Conservation (phyloP, 2,888 invertebrate species). For the Scaeva pyrastri region DNA sequence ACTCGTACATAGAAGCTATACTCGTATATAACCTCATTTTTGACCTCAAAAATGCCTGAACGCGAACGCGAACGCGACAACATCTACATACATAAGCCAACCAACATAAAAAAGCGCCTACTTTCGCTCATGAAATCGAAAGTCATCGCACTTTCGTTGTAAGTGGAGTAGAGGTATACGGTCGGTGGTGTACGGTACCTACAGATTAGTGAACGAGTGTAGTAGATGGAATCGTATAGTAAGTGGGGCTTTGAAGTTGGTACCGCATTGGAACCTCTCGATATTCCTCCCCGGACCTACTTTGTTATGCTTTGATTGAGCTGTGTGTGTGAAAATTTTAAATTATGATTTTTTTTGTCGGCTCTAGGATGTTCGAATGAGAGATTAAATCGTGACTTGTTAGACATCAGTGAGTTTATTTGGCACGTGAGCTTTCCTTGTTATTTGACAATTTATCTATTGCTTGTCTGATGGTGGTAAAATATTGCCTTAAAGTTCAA, state of each 20-base stretch:
- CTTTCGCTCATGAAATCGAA: slow-evolving; percentile 83
- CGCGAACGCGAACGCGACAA: slow-evolving; percentile 4
- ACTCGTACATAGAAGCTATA: not conserved
- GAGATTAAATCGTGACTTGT: slow-evolving; percentile 35
- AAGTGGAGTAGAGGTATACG: slow-evolving; percentile 76
- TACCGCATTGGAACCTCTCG: slow-evolving; percentile 65
- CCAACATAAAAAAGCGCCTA: slow-evolving; percentile 75
- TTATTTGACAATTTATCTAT: not conserved
- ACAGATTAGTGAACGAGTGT: too few relatives aligned
- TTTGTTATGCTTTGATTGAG: slow-evolving; percentile 19
- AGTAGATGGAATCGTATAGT: slow-evolving; percentile 49
- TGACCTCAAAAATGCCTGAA: slow-evolving; percentile 71
- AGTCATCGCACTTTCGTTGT: slow-evolving; percentile 81
- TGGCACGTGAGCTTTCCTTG: slow-evolving; percentile 11
- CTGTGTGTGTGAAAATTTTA: not conserved
- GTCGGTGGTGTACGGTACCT: not conserved
- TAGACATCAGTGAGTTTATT: not conserved
- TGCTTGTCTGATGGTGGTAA: too few relatives aligned
- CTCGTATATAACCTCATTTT: slow-evolving; percentile 61
- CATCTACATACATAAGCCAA: not conserved
- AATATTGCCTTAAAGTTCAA: too few relatives aligned
- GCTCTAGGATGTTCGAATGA: slow-evolving; percentile 56
- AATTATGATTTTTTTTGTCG: slow-evolving; percentile 45
- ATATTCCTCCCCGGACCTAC: not conserved
- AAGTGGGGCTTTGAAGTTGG: slow-evolving; percentile 68